Evolutionary conservation across 2,113 vertebrate species (phyloP), one percentile per base, ranked within the genome.

Genomic region (Pseudorasbora parva): DNA sequence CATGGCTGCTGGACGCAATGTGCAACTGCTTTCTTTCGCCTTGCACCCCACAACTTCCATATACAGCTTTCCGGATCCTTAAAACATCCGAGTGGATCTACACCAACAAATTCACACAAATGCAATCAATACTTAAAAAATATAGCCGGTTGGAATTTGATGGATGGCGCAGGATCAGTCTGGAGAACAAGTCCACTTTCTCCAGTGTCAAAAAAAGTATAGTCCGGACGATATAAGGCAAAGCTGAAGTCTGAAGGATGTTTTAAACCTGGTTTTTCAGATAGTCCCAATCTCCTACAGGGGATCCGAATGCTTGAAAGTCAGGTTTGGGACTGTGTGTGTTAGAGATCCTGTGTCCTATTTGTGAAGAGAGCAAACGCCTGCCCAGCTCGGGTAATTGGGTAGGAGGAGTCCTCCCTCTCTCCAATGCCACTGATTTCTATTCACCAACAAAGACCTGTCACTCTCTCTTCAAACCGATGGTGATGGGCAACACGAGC

Each of bases 1-100:
- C 98, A 99, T 99, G 96, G 97, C 97, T 97, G 97, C 95, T 94
- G 97, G 95, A 93, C 97, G 97, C 95, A 98, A 98, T 93, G 95
- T 97, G 95, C 97, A 98, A 96, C 96, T 96, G 94, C 94, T 95
- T 94, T 96, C 96, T 96, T 97, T 97, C 92, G 95, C 94, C 94
- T 97, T 96, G 95, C 97, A 96, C 95, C 96, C 95, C 93, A 99
- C 97, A 95, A 99, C 97, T 98, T 99, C 98, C 98, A 99, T 99
- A 98, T 95, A 98, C 96, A 91, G 95, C 89, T 86, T 90, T 95
- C 92, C 90, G 92, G 90, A 93, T 92, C 94, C 93, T 95, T 94
- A 96, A 95, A 93, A 93, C 96, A 95, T 95, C 97, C 94, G 93
- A 94, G 89, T 83, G 87, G 89, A 90, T 93, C 93, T 87, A 92